Conservation (phyloP, 2,888 invertebrate species). For the Conus canariensis region DNA sequence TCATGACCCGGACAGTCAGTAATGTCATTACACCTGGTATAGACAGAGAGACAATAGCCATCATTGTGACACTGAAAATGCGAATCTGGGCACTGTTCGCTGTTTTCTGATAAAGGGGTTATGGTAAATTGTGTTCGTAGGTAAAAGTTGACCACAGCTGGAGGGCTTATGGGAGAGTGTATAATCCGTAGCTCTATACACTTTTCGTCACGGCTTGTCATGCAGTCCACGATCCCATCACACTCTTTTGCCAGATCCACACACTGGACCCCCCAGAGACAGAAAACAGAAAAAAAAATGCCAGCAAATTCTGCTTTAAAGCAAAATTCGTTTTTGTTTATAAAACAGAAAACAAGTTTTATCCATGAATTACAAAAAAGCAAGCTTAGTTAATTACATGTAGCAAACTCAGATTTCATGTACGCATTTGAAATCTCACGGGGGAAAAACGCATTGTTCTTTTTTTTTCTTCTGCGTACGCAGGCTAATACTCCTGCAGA, state of each 20-base stretch:
- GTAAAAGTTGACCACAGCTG: slow-evolving; percentile 6
- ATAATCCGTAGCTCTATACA: background rate
- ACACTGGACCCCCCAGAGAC: too few species aligned
- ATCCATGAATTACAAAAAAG: too few species aligned
- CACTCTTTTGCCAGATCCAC: background rate
- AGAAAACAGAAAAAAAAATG: too few species aligned
- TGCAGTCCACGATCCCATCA: slow-evolving; percentile 1
- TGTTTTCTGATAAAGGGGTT: background rate
- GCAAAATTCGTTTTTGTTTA: too few species aligned
- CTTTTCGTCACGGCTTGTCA: background rate
- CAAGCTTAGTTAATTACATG: too few species aligned
- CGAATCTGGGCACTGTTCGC: background rate
- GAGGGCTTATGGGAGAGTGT: background rate
- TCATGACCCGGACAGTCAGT: background rate
- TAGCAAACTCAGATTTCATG: too few species aligned
- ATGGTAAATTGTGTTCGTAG: background rate
- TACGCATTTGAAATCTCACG: too few species aligned
- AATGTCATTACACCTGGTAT: background rate
- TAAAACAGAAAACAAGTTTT: too few species aligned
- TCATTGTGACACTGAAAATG: background rate
- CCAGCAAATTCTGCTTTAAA: too few species aligned
- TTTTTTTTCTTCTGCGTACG: too few species aligned
- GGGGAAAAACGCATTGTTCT: too few species aligned
- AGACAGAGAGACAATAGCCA: slow-evolving; percentile 2
- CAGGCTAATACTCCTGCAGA: too few species aligned